These are phyloP conservation scores for Ophraella communa DNA, from an alignment of 2,888 invertebrate species.

Conservation along the genomic window DNA sequence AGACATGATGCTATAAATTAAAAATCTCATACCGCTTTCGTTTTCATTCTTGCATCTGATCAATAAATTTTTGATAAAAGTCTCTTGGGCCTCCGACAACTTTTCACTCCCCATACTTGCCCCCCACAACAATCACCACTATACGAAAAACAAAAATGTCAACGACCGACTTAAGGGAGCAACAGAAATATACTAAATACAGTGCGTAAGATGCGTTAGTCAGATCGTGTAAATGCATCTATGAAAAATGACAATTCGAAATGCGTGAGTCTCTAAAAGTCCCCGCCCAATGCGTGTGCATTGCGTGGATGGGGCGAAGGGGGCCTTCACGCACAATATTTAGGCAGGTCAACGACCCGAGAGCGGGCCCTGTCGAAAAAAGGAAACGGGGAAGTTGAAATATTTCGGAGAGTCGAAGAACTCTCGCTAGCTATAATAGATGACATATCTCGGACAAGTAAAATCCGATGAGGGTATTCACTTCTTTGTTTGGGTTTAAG, in stretches of 20 bases:
- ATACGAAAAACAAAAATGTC: constrained; percentile 4
- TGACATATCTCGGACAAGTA: constrained; percentile 28
- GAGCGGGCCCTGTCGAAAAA: constrained; percentile 44
- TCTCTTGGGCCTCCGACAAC: constrained; percentile 49
- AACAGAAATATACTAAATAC: constrained; percentile 34
- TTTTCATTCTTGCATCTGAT: constrained; percentile 50
- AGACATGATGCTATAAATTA: not conserved
- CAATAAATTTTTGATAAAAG: constrained; percentile 52
- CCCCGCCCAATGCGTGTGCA: constrained; percentile 58
- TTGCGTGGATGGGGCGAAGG: constrained; percentile 50
- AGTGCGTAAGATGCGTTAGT: constrained; percentile 33
- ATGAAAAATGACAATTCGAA: constrained; percentile 34
- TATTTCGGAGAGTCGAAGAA: constrained; percentile 31
- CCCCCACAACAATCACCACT: constrained; percentile 31
- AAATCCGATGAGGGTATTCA: constrained; percentile 14
- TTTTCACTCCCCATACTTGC: constrained; percentile 42
- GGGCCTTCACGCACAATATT: constrained; percentile 32
- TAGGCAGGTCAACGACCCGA: constrained; percentile 58
- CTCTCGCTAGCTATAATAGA: constrained; percentile 13
- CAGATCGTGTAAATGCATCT: constrained; percentile 26
- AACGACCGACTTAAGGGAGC: constrained; percentile 27
- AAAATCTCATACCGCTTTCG: constrained; percentile 44
- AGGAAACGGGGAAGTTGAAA: constrained; percentile 31
- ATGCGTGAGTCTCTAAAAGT: constrained; percentile 48
- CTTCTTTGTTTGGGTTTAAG: constrained; percentile 11